Conservation (phyloP, 2,888 invertebrate genomes). For the Andrena flavipes region DNA sequence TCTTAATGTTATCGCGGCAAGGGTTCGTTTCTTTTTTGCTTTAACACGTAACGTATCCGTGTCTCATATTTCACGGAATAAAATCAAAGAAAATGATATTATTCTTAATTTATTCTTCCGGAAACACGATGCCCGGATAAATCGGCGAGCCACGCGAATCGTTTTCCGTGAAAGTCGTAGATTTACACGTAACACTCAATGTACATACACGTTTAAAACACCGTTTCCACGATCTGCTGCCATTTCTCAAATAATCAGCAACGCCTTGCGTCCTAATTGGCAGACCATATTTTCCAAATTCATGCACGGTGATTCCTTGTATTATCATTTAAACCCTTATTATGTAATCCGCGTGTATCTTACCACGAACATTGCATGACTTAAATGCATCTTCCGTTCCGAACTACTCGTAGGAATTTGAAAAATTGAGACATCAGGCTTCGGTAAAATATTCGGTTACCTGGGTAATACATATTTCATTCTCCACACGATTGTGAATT, state of each 20-base stretch:
- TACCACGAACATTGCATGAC: background rate
- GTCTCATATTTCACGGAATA: conserved; percentile 7
- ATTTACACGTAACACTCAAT: conserved; percentile 1
- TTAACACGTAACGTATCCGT: conserved; percentile 13
- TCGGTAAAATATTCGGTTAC: background rate
- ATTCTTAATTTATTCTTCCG: conserved; percentile 48
- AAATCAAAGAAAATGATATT: conserved; percentile 39
- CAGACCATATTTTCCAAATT: conserved; percentile 23
- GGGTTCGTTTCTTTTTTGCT: background rate
- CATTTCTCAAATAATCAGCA: conserved; percentile 26
- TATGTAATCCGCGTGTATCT: background rate
- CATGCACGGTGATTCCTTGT: conserved; percentile 4
- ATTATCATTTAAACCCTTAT: background rate
- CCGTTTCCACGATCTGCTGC: conserved; percentile 19
- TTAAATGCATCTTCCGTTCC: background rate
- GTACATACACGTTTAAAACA: background rate
- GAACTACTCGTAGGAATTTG: background rate
- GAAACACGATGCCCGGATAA: conserved; percentile 37
- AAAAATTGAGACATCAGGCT: background rate
- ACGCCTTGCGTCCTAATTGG: conserved; percentile 36
- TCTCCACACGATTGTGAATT: background rate
- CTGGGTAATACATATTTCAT: background rate
- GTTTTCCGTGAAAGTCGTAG: conserved; percentile 25
- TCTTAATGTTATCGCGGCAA: conserved; percentile 33
- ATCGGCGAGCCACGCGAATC: conserved; percentile 47